Conservation (phyloP, 2,797 vertebrate genomes). For the Synanceia verrucosa region DNA sequence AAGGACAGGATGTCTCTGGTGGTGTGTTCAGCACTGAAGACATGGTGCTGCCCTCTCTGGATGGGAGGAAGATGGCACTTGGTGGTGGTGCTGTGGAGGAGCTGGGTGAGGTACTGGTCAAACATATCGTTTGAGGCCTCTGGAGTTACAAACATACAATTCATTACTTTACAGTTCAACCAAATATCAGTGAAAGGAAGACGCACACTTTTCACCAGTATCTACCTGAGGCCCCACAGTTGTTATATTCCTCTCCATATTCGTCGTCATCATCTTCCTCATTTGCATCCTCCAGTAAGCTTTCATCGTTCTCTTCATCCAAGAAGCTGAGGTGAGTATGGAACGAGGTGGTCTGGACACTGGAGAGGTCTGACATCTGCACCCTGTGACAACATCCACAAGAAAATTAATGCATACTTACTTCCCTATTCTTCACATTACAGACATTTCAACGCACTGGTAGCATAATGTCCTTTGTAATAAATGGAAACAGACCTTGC, state of each 20-base stretch:
- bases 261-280: slow-evolving; percentile 64
- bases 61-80: slow-evolving; percentile 90
- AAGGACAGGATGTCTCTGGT: slow-evolving; percentile 94
- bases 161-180: not conserved
- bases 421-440: no score
- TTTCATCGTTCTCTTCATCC: slow-evolving; percentile 88
- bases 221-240: slow-evolving; percentile 54
- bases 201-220: not conserved
- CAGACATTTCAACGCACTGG: not conserved
- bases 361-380: slow-evolving; percentile 90
- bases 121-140: slow-evolving; percentile 83
- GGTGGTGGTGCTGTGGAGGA: slow-evolving; percentile 88
- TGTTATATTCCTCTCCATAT: slow-evolving; percentile 62
- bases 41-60: slow-evolving; percentile 85
- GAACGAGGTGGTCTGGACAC: slow-evolving; percentile 95
- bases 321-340: slow-evolving; percentile 94
- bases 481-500: slow-evolving; percentile 84
- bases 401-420: no score
- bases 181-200: not conserved
- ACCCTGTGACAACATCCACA: slow-evolving; percentile 80
- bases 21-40: slow-evolving; percentile 93
- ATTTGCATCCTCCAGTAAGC: slow-evolving; percentile 83
- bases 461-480: not conserved
- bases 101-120: slow-evolving; percentile 91
- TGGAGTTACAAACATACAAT: slow-evolving; percentile 27